Conservation (phyloP, 2,888 invertebrate species). For the Rotaria socialis region DNA sequence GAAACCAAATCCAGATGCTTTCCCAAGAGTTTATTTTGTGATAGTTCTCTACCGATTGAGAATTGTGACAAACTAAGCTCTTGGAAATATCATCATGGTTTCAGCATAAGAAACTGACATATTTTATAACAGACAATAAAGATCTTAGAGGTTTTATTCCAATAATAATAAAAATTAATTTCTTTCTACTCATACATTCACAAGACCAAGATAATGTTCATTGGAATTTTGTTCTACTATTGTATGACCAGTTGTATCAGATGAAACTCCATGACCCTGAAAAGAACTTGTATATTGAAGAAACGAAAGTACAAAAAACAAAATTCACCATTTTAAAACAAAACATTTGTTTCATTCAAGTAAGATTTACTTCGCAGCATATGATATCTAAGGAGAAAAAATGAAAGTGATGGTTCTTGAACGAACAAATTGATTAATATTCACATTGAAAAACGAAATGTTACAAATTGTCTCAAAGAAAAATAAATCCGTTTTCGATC, state of each 20-base stretch:
- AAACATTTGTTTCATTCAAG: conserved; percentile 26
- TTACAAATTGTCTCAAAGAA: no score
- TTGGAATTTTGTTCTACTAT: conserved; percentile 70
- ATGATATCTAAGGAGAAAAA: background rate
- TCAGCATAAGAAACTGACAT: no score
- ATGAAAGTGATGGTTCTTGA: background rate
- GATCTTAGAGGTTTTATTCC: no score
- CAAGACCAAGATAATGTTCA: conserved; percentile 98
- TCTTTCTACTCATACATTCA: conserved; percentile 74
- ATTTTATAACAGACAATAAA: conserved; percentile 54
- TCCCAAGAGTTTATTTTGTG: no score
- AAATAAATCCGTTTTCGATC: no score
- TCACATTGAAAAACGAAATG: no score
- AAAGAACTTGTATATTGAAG: background rate
- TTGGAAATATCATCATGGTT: no score
- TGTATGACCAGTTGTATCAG: conserved; percentile 37
- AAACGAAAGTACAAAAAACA: background rate
- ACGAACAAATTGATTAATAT: no score
- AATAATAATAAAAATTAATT: conserved; percentile 46
- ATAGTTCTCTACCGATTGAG: no score
- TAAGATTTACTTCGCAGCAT: background rate
- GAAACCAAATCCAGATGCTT: no score
- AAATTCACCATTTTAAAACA: conserved; percentile 32
- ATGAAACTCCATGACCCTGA: conserved; percentile 32
- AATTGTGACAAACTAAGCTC: no score